phyloP scores from a whole-genome alignment of 2,797 vertebrate species.

The Acrocephalus scirpaceus region DNA sequence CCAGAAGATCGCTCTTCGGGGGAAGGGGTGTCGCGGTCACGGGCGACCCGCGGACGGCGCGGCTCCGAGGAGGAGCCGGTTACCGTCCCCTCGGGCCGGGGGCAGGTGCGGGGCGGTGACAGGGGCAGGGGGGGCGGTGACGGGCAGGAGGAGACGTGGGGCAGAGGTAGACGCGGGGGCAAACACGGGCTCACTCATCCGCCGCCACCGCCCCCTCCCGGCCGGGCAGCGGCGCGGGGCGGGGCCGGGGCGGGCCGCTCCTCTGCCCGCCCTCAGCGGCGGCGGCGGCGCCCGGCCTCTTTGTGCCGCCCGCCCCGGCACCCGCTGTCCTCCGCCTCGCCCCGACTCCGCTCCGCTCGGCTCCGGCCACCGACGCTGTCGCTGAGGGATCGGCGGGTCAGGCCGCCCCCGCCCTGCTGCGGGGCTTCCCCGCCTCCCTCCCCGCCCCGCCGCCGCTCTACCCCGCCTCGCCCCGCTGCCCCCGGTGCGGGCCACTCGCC shows the following conservation, averaged over 20 bases:
- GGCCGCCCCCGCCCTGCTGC: not conserved
- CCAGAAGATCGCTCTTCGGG: not conserved
- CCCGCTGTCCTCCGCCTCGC: not conserved
- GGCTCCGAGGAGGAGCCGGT: too few relatives aligned
- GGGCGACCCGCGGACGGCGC: too few relatives aligned
- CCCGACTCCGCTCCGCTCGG: not conserved
- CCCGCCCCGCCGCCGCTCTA: not conserved
- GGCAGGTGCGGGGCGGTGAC: not conserved
- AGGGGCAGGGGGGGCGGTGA: too few relatives aligned
- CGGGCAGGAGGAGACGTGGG: not conserved
- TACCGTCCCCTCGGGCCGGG: too few relatives aligned
- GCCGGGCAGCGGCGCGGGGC: not conserved
- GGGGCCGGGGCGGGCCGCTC: not conserved
- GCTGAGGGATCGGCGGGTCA: not conserved
- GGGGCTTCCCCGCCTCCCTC: not conserved
- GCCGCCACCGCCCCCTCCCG: not conserved
- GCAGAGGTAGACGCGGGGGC: rapidly evolving
- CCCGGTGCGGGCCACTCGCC: not conserved
- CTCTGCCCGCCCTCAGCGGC: not conserved
- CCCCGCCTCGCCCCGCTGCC: not conserved
- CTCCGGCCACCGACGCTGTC: not conserved
- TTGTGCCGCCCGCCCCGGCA: not conserved
- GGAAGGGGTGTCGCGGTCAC: not conserved
- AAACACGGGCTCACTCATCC: rapidly evolving
- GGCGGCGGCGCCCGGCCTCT: not conserved